Percentiles rank a stretch among this genome's conserved stretches.
These are phyloP conservation scores for Amiota minor DNA, from an alignment of 2,888 invertebrate species.

Conservation along the genomic window DNA sequence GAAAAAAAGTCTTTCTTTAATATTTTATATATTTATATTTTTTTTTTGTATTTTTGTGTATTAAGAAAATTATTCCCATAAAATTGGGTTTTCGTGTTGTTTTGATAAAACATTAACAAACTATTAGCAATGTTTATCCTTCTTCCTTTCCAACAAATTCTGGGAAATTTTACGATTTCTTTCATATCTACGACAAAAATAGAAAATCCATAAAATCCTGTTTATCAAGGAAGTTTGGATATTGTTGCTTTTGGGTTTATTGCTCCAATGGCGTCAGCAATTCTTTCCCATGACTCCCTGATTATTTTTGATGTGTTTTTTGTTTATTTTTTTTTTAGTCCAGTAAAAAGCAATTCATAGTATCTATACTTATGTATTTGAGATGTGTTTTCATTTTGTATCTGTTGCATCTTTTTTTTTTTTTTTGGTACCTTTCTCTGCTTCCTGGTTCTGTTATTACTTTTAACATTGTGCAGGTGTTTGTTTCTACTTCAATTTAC, in stretches of 20 bases:
- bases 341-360: not conserved
- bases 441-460: not conserved
- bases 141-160: not conserved
- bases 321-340: not conserved
- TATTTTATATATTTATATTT: too few relatives aligned
- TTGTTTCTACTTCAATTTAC: not conserved
- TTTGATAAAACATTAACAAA: slow-evolving; percentile 10
- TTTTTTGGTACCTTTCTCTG: not conserved
- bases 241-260: too few relatives aligned
- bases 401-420: too few relatives aligned
- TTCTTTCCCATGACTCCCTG: too few relatives aligned
- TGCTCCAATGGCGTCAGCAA: too few relatives aligned
- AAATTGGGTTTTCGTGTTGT: not conserved
- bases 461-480: slow-evolving; percentile 2
- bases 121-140: slow-evolving; percentile 3
- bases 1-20: not conserved
- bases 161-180: too few relatives aligned
- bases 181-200: too few relatives aligned
- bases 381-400: too few relatives aligned
- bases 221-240: too few relatives aligned
- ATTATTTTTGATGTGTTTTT: not conserved
- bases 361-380: too few relatives aligned
- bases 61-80: not conserved
- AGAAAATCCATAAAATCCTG: too few relatives aligned
- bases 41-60: not conserved